Conservation (phyloP, 2,888 invertebrate genomes). For the Tenthredo distinguenda region DNA sequence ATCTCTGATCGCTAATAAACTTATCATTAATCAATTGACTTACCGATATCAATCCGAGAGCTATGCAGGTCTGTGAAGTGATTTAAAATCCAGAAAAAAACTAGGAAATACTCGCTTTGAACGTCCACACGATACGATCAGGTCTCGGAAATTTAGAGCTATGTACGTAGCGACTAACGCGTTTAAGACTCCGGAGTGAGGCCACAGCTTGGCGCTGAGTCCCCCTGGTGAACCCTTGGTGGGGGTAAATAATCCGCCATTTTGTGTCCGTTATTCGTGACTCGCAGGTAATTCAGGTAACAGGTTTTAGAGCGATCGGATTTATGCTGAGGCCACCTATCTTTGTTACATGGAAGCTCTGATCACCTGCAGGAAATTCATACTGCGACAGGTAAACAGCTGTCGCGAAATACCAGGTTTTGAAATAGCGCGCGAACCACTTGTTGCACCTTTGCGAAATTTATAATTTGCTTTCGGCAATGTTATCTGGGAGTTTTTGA, state of each 20-base stretch:
- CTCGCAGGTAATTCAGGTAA: constrained; percentile 44
- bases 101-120: constrained; percentile 3
- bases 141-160: constrained; percentile 43
- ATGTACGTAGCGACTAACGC: constrained; percentile 35
- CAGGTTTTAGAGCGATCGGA: constrained; percentile 26
- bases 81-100: constrained; percentile 21
- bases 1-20: not conserved
- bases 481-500: too few relatives aligned
- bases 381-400: not conserved
- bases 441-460: not conserved
- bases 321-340: constrained; percentile 9
- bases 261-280: constrained; percentile 21
- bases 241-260: constrained; percentile 40
- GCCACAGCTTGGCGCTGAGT: constrained; percentile 30
- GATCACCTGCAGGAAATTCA: constrained; percentile 4
- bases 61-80: not conserved
- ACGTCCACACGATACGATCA: constrained; percentile 34
- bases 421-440: not conserved
- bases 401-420: not conserved
- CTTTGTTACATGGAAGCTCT: not conserved
- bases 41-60: constrained; percentile 4
- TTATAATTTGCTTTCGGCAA: too few relatives aligned
- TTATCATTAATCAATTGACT: not conserved
- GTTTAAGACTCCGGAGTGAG: constrained; percentile 35
- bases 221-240: constrained; percentile 39